Percentiles rank a stretch among this genome's conserved stretches.
These are phyloP conservation scores for Pandemis heparana DNA, from an alignment of 2,888 invertebrate species.

Conservation along the genomic window DNA sequence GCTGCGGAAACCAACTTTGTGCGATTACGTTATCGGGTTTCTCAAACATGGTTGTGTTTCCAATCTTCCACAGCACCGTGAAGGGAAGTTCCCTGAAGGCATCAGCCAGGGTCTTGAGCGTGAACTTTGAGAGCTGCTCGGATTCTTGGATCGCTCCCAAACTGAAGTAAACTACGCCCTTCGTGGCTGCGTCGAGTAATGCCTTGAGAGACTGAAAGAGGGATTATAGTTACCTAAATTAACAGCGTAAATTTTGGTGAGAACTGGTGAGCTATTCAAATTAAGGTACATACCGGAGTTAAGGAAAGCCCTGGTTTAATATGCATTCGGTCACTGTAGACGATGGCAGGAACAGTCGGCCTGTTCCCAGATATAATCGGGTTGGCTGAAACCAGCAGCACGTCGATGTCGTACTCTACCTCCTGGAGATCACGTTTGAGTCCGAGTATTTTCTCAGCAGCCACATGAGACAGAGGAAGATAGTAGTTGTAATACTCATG, in stretches of 20 bases:
- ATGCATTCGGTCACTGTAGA: conserved; percentile 75
- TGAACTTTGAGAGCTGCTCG: conserved; percentile 68
- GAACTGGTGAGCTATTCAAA: neutral
- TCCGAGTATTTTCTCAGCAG: conserved; percentile 71
- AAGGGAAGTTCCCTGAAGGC: conserved; percentile 80
- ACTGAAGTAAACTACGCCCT: conserved; percentile 81
- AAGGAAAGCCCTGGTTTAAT: conserved; percentile 67
- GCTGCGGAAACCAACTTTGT: conserved; percentile 84
- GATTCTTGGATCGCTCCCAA: conserved; percentile 81
- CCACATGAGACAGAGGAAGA: conserved; percentile 68
- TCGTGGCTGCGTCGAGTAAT: conserved; percentile 69
- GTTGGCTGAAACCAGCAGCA: conserved; percentile 73
- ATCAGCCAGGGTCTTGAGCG: conserved; percentile 71
- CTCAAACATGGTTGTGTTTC: conserved; percentile 69
- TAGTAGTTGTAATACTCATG: conserved; percentile 72
- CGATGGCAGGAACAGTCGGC: conserved; percentile 70
- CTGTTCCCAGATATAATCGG: conserved; percentile 73
- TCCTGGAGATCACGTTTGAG: conserved; percentile 67
- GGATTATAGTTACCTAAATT: neutral
- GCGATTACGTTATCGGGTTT: conserved; percentile 77
- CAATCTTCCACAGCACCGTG: conserved; percentile 83
- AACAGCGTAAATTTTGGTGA: neutral
- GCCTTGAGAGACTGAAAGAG: conserved; percentile 67
- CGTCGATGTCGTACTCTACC: conserved; percentile 76
- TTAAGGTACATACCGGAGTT: conserved; percentile 60